phyloP scores from a whole-genome alignment of 2,888 invertebrate species.

The Limnephilus marmoratus region DNA sequence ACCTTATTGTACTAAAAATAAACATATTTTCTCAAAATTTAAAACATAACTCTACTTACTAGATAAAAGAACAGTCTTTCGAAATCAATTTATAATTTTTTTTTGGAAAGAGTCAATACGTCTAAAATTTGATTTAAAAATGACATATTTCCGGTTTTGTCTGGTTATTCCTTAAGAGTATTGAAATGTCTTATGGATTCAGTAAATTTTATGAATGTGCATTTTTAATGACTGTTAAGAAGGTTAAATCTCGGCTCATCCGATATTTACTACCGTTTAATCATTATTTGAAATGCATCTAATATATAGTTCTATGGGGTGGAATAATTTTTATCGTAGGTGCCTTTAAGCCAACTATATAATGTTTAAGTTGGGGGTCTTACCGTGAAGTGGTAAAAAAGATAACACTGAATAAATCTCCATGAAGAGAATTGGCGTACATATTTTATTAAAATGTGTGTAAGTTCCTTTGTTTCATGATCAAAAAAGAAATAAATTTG shows the following conservation, averaged over 20 bases:
- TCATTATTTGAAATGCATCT: background rate
- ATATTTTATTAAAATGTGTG: background rate
- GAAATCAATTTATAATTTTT: no score
- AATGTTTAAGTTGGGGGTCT: background rate
- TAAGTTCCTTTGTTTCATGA: background rate
- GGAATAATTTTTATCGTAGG: background rate
- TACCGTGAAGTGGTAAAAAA: background rate
- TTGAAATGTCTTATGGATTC: background rate
- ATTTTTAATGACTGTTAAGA: background rate
- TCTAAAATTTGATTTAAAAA: no score
- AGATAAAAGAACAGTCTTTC: no score
- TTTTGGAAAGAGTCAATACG: no score
- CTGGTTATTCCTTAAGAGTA: background rate
- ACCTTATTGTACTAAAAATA: no score
- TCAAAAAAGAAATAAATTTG: background rate
- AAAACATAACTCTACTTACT: no score
- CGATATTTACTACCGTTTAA: background rate
- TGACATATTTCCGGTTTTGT: no score
- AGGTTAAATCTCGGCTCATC: background rate
- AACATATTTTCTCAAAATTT: no score
- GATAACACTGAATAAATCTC: background rate
- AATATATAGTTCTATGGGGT: background rate
- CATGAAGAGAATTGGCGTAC: background rate
- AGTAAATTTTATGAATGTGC: background rate
- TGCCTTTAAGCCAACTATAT: background rate